phyloP scores from a whole-genome alignment of 2,113 vertebrate genomes.

The Pachycephala philippinensis region DNA sequence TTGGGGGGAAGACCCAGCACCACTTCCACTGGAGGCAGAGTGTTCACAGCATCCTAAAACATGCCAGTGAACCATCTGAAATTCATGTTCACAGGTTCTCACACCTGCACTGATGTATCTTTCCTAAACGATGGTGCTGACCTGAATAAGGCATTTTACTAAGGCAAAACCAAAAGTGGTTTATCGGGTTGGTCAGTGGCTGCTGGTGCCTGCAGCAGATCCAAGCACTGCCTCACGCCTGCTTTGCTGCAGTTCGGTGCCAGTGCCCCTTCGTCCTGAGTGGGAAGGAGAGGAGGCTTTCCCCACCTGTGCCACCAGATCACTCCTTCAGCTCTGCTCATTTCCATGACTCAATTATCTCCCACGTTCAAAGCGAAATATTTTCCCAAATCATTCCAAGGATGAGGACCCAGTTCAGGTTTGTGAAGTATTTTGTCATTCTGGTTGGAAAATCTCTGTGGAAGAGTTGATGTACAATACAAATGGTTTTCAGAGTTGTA shows the following conservation, averaged over 20 bases:
- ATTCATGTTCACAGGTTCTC: neutral
- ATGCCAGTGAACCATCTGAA: neutral
- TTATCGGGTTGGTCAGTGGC: neutral
- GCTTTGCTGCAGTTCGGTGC: neutral
- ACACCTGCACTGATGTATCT: neutral
- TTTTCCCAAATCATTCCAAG: neutral
- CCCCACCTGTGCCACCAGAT: neutral
- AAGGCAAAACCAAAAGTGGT: neutral
- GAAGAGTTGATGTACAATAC: neutral
- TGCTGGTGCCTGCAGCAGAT: neutral
- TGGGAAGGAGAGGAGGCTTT: neutral
- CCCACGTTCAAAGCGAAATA: neutral
- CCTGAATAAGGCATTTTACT: neutral
- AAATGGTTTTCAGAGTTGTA: neutral
- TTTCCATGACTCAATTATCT: neutral
- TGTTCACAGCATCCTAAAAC: neutral
- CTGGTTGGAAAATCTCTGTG: neutral
- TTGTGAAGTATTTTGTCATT: neutral
- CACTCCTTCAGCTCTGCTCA: neutral
- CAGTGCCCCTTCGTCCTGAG: neutral
- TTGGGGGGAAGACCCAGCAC: neutral
- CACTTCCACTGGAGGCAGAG: neutral
- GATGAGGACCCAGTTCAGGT: neutral
- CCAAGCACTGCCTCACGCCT: neutral
- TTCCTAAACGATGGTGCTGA: neutral